These are phyloP conservation scores for Corythornis vintsioides DNA, from an alignment of 2,113 vertebrate species.

Conservation along the genomic window DNA sequence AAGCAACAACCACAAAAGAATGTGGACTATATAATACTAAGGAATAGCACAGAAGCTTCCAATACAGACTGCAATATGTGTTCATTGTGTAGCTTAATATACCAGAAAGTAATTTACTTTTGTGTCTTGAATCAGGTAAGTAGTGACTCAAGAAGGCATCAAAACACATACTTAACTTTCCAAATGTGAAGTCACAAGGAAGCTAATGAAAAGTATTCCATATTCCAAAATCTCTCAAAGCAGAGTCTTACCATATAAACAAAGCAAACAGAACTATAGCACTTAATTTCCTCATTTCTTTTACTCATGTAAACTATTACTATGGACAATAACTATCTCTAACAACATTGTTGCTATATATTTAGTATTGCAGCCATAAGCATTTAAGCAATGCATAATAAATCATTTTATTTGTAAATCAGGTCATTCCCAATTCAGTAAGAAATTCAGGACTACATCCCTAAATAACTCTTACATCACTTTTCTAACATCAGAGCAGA, in stretches of 20 bases:
- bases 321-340: background rate
- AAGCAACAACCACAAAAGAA: background rate
- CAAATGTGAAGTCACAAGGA: background rate
- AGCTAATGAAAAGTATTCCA: background rate
- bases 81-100: background rate
- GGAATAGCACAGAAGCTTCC: background rate
- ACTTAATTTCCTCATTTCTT: background rate
- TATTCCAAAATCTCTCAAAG: background rate
- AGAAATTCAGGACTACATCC: constrained; percentile 8
- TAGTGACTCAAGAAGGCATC: background rate
- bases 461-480: constrained; percentile 57
- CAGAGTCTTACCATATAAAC: background rate
- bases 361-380: constrained; percentile 2
- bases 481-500: constrained; percentile 8
- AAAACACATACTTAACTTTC: background rate
- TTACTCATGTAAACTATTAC: background rate
- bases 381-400: constrained; percentile 33
- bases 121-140: background rate
- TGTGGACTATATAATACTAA: background rate
- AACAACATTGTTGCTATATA: background rate
- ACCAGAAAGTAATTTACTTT: background rate
- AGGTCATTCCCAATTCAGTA: background rate
- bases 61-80: background rate
- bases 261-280: background rate
- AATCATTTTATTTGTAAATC: constrained; percentile 31